phyloP scores from a whole-genome alignment of 2,888 invertebrate species.

The Listrodromus nycthemerus region DNA sequence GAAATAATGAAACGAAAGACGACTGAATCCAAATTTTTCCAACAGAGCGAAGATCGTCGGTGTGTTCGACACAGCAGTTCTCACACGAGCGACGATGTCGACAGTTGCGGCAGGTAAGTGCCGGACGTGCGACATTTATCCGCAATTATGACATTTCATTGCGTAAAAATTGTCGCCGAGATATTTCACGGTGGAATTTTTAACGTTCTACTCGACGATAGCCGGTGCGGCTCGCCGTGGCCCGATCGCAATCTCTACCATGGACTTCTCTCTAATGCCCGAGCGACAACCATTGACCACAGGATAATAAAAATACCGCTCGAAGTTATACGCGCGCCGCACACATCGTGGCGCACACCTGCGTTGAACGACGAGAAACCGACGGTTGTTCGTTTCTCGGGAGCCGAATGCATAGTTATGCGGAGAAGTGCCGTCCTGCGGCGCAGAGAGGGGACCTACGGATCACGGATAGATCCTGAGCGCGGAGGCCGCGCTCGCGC shows the following conservation, averaged over 20 bases:
- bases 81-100: slow-evolving; percentile 40
- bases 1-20: slow-evolving; percentile 55
- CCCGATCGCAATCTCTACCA: slow-evolving; percentile 36
- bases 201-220: slow-evolving; percentile 26
- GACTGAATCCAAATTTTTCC: slow-evolving; percentile 17
- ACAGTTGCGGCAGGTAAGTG: slow-evolving; percentile 58
- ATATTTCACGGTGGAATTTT: slow-evolving; percentile 57
- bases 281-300: slow-evolving; percentile 35
- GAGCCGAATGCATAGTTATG: slow-evolving; percentile 65
- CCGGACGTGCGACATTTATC: slow-evolving; percentile 65
- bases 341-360: background rate
- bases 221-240: background rate
- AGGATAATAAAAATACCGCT: slow-evolving; percentile 65
- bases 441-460: background rate
- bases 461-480: slow-evolving; percentile 69
- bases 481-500: slow-evolving; percentile 71
- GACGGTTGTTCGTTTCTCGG: slow-evolving; percentile 25
- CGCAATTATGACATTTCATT: slow-evolving; percentile 68
- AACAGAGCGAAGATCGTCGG: slow-evolving; percentile 3
- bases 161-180: slow-evolving; percentile 63
- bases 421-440: slow-evolving; percentile 32
- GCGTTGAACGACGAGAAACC: slow-evolving; percentile 53
- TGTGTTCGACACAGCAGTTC: slow-evolving; percentile 21
- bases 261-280: slow-evolving; percentile 29
- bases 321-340: slow-evolving; percentile 28